Evolutionary conservation across 2,888 invertebrate genomes (phyloP).

Genomic region (Oscheius sp.): DNA sequence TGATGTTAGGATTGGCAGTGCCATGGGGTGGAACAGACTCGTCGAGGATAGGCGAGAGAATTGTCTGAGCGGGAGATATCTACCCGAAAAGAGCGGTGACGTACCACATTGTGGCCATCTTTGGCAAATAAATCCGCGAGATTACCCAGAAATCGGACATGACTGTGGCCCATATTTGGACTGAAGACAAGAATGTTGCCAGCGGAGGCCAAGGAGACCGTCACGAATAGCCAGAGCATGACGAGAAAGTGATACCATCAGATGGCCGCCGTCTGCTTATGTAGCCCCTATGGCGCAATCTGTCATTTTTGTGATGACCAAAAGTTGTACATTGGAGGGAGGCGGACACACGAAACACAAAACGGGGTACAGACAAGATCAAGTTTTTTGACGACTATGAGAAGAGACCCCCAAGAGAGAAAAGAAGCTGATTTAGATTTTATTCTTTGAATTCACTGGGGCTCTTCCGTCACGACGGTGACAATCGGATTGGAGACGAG

Average conservation of each 20-base stretch:
- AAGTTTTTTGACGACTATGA: not conserved
- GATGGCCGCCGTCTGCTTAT: not conserved
- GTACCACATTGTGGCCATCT: constrained; percentile 36
- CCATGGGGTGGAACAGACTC: constrained; percentile 16
- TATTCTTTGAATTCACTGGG: too few species aligned
- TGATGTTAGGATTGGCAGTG: constrained; percentile 11
- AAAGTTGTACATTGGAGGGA: not conserved
- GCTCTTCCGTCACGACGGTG: too few species aligned
- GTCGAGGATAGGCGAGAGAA: constrained; percentile 18
- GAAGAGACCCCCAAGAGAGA: too few species aligned
- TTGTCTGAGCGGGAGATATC: constrained; percentile 1
- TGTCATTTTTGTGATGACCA: not conserved
- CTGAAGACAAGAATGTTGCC: constrained; percentile 21
- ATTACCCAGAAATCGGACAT: constrained; percentile 26
- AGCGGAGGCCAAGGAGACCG: not conserved
- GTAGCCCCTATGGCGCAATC: constrained; percentile 4
- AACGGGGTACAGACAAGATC: not conserved
- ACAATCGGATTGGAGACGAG: too few species aligned
- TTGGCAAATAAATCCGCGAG: constrained; percentile 26
- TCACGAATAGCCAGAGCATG: not conserved
- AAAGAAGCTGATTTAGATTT: too few species aligned
- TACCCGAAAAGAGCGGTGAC: not conserved
- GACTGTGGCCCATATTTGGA: constrained; percentile 30
- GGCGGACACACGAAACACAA: not conserved
- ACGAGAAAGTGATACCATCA: not conserved